Evolutionary conservation across 2,888 invertebrate genomes (phyloP).

Genomic region (Amphipyra berbera): DNA sequence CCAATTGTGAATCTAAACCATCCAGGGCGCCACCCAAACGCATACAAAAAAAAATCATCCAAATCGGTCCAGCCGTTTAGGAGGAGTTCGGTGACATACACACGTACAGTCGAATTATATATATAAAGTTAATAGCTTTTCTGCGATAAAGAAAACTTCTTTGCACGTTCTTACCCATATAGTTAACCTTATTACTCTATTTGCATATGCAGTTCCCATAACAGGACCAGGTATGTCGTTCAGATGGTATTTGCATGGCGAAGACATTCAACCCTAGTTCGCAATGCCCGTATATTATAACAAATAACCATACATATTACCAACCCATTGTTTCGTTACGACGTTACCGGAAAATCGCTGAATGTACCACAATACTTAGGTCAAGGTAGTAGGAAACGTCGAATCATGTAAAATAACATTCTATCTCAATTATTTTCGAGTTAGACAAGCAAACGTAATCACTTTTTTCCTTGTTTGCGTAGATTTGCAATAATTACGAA

Average conservation of each 20-base stretch:
- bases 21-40: too few species aligned
- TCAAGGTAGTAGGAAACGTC: conserved; percentile 52
- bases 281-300: conserved; percentile 9
- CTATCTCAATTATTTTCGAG: conserved; percentile 54
- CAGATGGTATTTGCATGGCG: conserved; percentile 29
- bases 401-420: conserved; percentile 45
- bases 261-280: conserved; percentile 31
- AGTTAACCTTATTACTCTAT: conserved; percentile 20
- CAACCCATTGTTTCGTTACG: conserved; percentile 42
- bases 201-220: conserved; percentile 45
- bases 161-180: neutral
- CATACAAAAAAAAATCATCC: too few species aligned
- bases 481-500: conserved; percentile 8
- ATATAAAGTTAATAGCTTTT: neutral
- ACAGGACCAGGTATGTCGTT: neutral
- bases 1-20: too few species aligned
- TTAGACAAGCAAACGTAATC: conserved; percentile 38
- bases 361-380: conserved; percentile 38
- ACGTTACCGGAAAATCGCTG: conserved; percentile 43
- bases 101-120: too few species aligned
- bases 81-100: too few species aligned
- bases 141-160: neutral
- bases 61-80: too few species aligned
- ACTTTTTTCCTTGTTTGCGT: conserved; percentile 30
- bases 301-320: conserved; percentile 18